Base-by-base conservation (phyloP, 1,140 invertebrate species). In the Paracyclopina nana region DNA sequence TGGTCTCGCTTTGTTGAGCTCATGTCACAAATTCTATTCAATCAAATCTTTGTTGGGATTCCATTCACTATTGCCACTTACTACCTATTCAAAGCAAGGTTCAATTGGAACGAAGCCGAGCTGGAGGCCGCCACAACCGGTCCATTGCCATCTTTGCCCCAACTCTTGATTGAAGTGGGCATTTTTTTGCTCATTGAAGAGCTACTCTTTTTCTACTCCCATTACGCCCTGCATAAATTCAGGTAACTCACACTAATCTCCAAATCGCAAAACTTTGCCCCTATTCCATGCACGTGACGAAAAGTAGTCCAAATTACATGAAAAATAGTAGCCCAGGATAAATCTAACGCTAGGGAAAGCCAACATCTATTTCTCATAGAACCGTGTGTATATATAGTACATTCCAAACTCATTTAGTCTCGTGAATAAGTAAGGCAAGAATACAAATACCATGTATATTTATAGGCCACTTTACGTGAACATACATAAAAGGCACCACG, bases 401-500 rank as follows among this genome's bases (percentile, higher is more conserved):
- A n/a, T n/a, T n/a, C n/a, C n/a, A n/a, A n/a, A n/a, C n/a, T n/a
- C n/a, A n/a, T n/a, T n/a, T n/a, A n/a, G n/a, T n/a, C n/a, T n/a
- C n/a, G n/a, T n/a, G n/a, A n/a, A n/a, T n/a, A n/a, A n/a, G n/a
- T n/a, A n/a, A n/a, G n/a, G n/a, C n/a, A n/a, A n/a, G n/a, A n/a
- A n/a, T n/a, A n/a, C n/a, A n/a, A n/a, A n/a, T n/a, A n/a, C n/a
- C n/a, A n/a, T n/a, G n/a, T n/a, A n/a, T n/a, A n/a, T n/a, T n/a
- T 22, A 45, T n/a, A 14, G 25, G n/a, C 14, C 18, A 18, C n/a
- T 45, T 45, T 88, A 88, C 63, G 81, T 79, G 58, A 72, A 75
- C 57, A 80, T 87, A 53, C 84, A 88, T 64, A 88, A 88, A 60
- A 71, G 76, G 53, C 84, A 88, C 60, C 80, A 83, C 54, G 77